Base-by-base conservation (phyloP, 2,797 vertebrate genomes). In the Scleropages formosus region DNA sequence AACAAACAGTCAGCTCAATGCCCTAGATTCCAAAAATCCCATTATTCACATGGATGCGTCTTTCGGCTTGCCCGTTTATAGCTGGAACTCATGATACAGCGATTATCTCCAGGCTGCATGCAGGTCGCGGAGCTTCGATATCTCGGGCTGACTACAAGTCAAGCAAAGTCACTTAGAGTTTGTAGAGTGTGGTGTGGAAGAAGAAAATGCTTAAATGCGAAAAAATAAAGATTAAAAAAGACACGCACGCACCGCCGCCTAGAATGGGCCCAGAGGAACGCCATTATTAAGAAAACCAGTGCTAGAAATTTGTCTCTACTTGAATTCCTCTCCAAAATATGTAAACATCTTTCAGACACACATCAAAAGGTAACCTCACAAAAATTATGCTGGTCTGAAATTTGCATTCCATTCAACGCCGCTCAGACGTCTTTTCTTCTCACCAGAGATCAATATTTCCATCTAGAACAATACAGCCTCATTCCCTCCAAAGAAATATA, bases 21-120 rank as follows among this genome's bases (percentile, higher is more conserved):
- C 74, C 59, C 63, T 8, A 39, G 31, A 69, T 78, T 83, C 88
- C 87, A 88, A 86, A 86, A 88, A 84, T 76, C 84, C 75, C 83
- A 85, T 88, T 86, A 86, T 73, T 81, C 83, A 85, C 86, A 85
- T 87, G 82, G 74, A 56, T 84, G 86, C 82, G 81, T 80, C 74
- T 82, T 76, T 82, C 73, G 86, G 82, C 82, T 82, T 81, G 78
- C 84, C 81, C 79, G 24, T 66, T 60, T 47, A 71, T 44, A 26
- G 78, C 61, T 69, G 80, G 74, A 74, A 75, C 20, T 77, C 69
- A 78, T 82, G 82, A 82, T 81, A 80, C 80, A 62, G 75, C 49
- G 10, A 6, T n/a, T 22, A 26, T 63, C 59, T 70, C 24, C 31
- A 67, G 73, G 24, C 68, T 16, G 27, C 7, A 66, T 20, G 3